Evolutionary conservation across 2,113 vertebrate genomes (phyloP).

Genomic region (Rallus limicola): DNA sequence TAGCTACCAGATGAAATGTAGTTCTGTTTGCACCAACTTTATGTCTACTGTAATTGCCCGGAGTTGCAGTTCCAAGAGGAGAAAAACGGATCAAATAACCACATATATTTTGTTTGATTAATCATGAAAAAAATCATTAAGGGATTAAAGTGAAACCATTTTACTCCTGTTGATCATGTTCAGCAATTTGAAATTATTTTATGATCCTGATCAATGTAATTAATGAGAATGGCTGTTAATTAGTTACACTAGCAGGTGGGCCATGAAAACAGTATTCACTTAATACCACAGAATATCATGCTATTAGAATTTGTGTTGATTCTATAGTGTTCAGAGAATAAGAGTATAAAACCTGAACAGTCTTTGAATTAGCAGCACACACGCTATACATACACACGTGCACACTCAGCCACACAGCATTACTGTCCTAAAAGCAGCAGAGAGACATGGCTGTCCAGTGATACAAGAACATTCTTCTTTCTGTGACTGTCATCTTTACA

Average conservation of each 20-base stretch:
- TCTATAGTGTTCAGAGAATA: not conserved
- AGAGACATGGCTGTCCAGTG: not conserved
- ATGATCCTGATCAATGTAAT: constrained; percentile 84
- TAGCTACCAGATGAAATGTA: constrained; percentile 68
- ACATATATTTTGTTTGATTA: constrained; percentile 79
- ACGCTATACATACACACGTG: not conserved
- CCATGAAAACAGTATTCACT: constrained; percentile 67
- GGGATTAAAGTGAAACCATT: constrained; percentile 77
- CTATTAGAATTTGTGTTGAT: constrained; percentile 12
- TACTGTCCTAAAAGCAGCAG: not conserved
- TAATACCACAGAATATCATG: constrained; percentile 55
- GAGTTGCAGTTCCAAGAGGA: constrained; percentile 63
- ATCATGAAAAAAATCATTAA: constrained; percentile 81
- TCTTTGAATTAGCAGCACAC: not conserved
- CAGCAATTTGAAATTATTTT: constrained; percentile 79
- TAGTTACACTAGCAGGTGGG: constrained; percentile 81
- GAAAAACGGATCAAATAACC: constrained; percentile 73
- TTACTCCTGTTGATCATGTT: constrained; percentile 78
- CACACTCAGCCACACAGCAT: not conserved
- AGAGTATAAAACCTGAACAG: not conserved
- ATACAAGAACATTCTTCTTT: not conserved
- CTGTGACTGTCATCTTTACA: not conserved
- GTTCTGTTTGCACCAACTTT: constrained; percentile 74
- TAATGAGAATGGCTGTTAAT: constrained; percentile 81
- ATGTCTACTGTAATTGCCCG: constrained; percentile 71